Base-by-base conservation (phyloP, 1,140 invertebrate genomes). In the Zaprionus nigranus region DNA sequence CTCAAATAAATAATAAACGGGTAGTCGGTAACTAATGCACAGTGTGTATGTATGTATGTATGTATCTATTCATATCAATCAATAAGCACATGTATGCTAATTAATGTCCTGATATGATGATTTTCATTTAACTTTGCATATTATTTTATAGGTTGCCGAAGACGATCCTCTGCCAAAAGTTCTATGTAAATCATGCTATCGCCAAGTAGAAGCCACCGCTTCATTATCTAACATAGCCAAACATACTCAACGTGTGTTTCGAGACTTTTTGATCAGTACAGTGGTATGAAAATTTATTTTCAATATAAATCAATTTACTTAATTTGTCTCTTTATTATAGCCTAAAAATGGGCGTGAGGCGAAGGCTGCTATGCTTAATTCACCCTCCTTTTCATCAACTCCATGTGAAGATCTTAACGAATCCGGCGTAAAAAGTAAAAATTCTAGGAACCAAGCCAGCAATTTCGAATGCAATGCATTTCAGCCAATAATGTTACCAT, bases 141-240 rank as follows among this genome's bases (percentile, higher is more conserved):
- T 36, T 7, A 9, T 58, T 58, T 78, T 80, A 24, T 54, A 88
- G 84, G 85, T 88, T 34, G 64, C 65, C n/a, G 84, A 91, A 56
- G 79, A 92, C 58, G 91, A 92, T 63, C 75, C 78, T 11, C 56
- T 92, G 5, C 91, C 91, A 15, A 92, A 92, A 61, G 81, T 91
- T 15, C 69, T 92, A 4, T 92, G 91, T 46, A 92, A 92, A 65
- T 77, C 88, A 11, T 92, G 91, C 57, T 92, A 90, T 71, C 85
- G 91, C 6, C 87, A 92, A 58, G 88, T 92, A 38, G 91, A 91
- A 70, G 88, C 91, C 9, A 92, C 88, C 1, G 91, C 88, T 1
- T 92, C 88, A 3, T 72, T 92, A 12, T 92, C 91, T 3, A 92
- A 92, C 22, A 92, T 92, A 40, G 91, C 91, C 5, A 91, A 92